Evolutionary conservation across 2,797 vertebrate species (phyloP), one percentile per base, ranked within the genome.

Genomic region (Lithobates sylvaticus): DNA sequence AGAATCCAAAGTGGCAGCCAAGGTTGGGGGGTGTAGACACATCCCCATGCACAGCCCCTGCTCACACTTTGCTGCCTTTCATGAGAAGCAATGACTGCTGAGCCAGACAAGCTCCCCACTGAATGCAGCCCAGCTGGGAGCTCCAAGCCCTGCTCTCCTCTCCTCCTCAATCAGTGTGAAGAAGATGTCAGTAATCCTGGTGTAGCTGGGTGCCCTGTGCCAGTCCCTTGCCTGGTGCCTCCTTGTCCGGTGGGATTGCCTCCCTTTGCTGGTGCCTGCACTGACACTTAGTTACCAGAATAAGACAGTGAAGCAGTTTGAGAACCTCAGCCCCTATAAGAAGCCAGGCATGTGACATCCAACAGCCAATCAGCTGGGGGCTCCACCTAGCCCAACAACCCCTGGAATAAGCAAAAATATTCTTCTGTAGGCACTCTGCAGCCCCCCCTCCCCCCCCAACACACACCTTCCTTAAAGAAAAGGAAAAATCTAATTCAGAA

Each of bases 371-470:
- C 93, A 90, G 89, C 61, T n/a, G 13, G 12, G 85, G 84, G 92
- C 94, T 93, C 94, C 96, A 95, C 95, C 96, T 95, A 92, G 91
- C 86, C 92, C 89, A 83, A 90, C 93, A 91, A 93, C 93, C 94
- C 95, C 93, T 92, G 76, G 81, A 87, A 87, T 80, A 87, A 87
- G 86, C 86, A 83, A 79, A 87, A 87, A 29, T 72, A 65, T 77
- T 47, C 80, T 26, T 42, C 80, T 65, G 65, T 47, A 76, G 79
- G 74, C 79, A 26, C 67, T 77, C 73, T 67, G 79, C 74, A 81
- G 39, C 73, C 74, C 74, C 9, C 26, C 85, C 21, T 27, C 39
- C 34, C 73, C 34, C 73, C 54, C 18, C 18, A 2, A 13, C 50
- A 61, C 26, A 58, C 21, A 54, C 50, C 50, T 54, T 54, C 50